Evolutionary conservation across 2,113 vertebrate genomes (phyloP).

Genomic region (Chascanopsetta lugubris): DNA sequence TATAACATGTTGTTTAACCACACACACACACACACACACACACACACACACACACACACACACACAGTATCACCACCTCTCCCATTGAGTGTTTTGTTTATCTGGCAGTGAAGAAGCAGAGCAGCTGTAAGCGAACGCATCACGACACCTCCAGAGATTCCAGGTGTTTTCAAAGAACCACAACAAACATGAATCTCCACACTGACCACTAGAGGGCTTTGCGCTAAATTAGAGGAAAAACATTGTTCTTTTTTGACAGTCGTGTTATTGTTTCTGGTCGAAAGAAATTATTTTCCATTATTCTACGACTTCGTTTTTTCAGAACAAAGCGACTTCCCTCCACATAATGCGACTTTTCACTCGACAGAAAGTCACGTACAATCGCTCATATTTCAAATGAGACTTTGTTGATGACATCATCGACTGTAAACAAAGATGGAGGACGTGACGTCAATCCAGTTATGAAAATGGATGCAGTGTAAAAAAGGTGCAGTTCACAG

Average conservation of each 20-base stretch:
- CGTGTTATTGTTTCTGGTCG: too few relatives aligned
- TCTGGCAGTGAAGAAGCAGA: conserved; percentile 6
- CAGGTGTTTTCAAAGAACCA: conserved; percentile 22
- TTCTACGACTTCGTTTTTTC: too few relatives aligned
- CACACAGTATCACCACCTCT: conserved; percentile 3
- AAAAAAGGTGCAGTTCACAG: not conserved
- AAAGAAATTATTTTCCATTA: too few relatives aligned
- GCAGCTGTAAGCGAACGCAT: conserved; percentile 24
- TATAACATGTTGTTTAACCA: not conserved
- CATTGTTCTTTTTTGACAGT: not conserved
- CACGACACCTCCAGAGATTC: conserved; percentile 3
- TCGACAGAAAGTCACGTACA: too few relatives aligned
- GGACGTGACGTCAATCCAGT: too few relatives aligned
- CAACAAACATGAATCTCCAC: conserved; percentile 20
- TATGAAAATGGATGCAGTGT: too few relatives aligned
- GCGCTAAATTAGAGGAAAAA: conserved; percentile 9
- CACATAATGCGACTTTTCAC: too few relatives aligned
- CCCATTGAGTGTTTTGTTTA: not conserved
- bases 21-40: conserved; percentile 26
- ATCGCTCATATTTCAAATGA: too few relatives aligned
- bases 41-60: conserved; percentile 21
- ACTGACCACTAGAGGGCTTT: conserved; percentile 44
- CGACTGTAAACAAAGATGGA: too few relatives aligned
- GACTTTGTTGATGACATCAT: too few relatives aligned
- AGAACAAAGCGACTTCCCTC: too few relatives aligned